Conservation (phyloP, 2,113 vertebrate genomes). For the Synchiropus splendidus region DNA sequence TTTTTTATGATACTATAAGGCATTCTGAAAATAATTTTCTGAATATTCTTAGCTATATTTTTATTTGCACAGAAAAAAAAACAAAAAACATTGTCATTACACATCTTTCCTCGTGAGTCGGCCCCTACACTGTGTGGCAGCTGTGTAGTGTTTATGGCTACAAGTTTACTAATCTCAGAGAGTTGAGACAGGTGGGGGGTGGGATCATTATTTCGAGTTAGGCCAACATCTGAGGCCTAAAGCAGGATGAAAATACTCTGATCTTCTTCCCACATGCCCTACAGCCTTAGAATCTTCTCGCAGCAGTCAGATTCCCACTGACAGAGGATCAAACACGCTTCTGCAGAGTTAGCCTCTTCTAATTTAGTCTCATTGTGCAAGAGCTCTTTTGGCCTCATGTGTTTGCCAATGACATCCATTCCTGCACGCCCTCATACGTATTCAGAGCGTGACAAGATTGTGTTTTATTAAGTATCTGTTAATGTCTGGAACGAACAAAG, state of each 20-base stretch:
- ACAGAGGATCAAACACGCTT: slow-evolving; percentile 34
- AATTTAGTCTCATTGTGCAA: slow-evolving; percentile 14
- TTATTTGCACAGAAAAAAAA: too few relatives aligned
- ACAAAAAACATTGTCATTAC: too few relatives aligned
- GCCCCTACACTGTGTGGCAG: slow-evolving; percentile 3
- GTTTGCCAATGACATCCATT: slow-evolving; percentile 7
- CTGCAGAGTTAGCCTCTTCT: slow-evolving; percentile 13
- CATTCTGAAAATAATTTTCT: too few relatives aligned
- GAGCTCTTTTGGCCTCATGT: slow-evolving; percentile 10
- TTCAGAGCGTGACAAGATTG: slow-evolving; percentile 19
- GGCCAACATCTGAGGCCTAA: slow-evolving; percentile 32
- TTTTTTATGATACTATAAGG: too few relatives aligned
- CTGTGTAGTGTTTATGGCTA: slow-evolving; percentile 18
- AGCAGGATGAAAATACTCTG: slow-evolving; percentile 38
- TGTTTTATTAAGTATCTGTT: slow-evolving; percentile 10
- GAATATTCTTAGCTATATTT: too few relatives aligned
- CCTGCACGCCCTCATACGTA: slow-evolving; percentile 7
- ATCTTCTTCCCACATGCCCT: slow-evolving; percentile 39
- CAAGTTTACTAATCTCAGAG: slow-evolving; percentile 34
- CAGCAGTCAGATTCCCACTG: slow-evolving; percentile 27
- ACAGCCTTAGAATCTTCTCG: slow-evolving; percentile 21
- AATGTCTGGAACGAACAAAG: slow-evolving; percentile 14
- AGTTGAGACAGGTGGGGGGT: slow-evolving; percentile 24
- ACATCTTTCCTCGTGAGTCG: background rate
- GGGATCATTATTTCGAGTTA: slow-evolving; percentile 39